Percentiles rank a stretch among this genome's conserved stretches.
Evolutionary conservation across 2,888 invertebrate species (phyloP).

Genomic region (Therioaphis trifolii): DNA sequence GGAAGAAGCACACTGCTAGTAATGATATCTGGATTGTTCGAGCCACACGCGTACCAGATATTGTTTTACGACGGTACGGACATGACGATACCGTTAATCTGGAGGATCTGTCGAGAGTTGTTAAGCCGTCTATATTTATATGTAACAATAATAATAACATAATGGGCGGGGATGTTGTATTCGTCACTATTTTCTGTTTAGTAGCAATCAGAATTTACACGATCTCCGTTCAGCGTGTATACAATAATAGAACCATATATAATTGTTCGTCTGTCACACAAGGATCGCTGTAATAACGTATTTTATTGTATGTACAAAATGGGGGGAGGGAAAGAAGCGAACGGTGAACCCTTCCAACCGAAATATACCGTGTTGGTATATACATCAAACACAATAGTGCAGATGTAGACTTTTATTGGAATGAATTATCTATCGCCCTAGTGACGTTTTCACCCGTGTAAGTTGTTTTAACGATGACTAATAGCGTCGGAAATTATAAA

Average conservation of each 20-base stretch:
- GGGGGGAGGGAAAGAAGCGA: too few species aligned
- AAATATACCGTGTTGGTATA: too few species aligned
- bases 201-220: conserved; percentile 24
- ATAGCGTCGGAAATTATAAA: neutral
- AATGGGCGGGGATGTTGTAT: neutral
- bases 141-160: too few species aligned
- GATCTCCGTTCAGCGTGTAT: conserved; percentile 7
- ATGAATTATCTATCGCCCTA: neutral
- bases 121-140: neutral
- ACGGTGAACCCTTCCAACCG: neutral
- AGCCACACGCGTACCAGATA: neutral
- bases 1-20: neutral
- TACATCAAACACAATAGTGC: neutral
- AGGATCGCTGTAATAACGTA: neutral
- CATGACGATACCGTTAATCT: conserved; percentile 42
- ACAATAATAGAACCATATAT: conserved; percentile 11
- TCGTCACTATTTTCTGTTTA: conserved; percentile 1
- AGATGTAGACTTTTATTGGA: conserved; percentile 12
- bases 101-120: conserved; percentile 16
- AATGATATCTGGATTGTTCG: conserved; percentile 14
- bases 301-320: neutral
- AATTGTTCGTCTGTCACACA: conserved; percentile 31
- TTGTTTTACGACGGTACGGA: conserved; percentile 23
- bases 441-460: conserved; percentile 18
- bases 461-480: conserved; percentile 7